Evolutionary conservation across 2,888 invertebrate species (phyloP).

Genomic region (Mythimna pallens): DNA sequence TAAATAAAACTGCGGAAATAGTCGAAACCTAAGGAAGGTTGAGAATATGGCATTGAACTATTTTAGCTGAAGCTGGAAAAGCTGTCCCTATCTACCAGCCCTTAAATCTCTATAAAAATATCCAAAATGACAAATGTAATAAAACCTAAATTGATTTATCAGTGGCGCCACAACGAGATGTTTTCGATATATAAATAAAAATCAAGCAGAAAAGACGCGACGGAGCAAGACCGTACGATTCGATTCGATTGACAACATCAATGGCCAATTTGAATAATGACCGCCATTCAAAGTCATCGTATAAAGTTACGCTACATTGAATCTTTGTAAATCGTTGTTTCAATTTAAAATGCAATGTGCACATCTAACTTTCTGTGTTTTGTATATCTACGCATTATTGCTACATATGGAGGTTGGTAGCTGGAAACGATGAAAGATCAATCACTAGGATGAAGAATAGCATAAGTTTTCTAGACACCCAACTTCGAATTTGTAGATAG

Average conservation of each 20-base stretch:
- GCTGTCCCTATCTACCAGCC: neutral
- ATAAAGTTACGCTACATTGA: slow-evolving; percentile 57
- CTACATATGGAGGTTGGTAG: slow-evolving; percentile 3
- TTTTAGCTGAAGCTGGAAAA: neutral
- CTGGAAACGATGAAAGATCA: neutral
- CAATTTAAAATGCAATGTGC: slow-evolving; percentile 41
- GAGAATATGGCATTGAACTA: too few relatives aligned
- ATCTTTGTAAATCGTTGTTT: slow-evolving; percentile 50
- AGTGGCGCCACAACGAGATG: slow-evolving; percentile 28
- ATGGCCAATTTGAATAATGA: slow-evolving; percentile 60
- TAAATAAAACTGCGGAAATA: too few relatives aligned
- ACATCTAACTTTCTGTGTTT: slow-evolving; percentile 14
- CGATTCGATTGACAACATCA: slow-evolving; percentile 62
- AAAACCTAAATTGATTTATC: slow-evolving; percentile 51
- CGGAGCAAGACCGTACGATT: slow-evolving; percentile 57
- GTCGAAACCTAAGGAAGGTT: too few relatives aligned
- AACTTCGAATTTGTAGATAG: neutral
- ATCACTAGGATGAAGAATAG: neutral
- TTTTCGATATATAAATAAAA: slow-evolving; percentile 55
- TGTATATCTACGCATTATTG: slow-evolving; percentile 5
- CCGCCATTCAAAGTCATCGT: slow-evolving; percentile 56
- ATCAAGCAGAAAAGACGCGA: slow-evolving; percentile 57
- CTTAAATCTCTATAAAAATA: neutral
- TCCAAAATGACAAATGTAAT: slow-evolving; percentile 10
- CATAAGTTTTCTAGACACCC: neutral